phyloP scores from a whole-genome alignment of 2,888 invertebrate genomes.

The Drosophila dives region DNA sequence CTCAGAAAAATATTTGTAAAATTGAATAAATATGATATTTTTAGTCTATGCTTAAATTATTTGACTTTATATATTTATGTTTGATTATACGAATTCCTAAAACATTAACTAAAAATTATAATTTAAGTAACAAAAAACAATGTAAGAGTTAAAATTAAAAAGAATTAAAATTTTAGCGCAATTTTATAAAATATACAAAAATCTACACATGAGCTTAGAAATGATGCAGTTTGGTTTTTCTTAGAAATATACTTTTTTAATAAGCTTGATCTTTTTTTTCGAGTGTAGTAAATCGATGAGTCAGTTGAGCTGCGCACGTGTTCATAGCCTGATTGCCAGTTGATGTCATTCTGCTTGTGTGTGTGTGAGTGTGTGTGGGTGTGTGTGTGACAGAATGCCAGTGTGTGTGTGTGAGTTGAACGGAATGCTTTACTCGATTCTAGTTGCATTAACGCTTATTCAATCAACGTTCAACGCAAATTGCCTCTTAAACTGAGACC shows the following conservation, averaged over 20 bases:
- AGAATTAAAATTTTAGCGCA: no score
- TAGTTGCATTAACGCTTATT: slow-evolving; percentile 65
- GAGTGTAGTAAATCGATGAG: slow-evolving; percentile 44
- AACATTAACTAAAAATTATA: not conserved
- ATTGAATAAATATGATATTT: no score
- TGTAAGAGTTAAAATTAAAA: no score
- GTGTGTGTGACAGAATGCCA: not conserved
- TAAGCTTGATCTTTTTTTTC: not conserved
- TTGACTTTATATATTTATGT: not conserved
- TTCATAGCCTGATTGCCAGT: slow-evolving; percentile 57
- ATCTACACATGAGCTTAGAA: not conserved
- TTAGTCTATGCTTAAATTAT: not conserved
- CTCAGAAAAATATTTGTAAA: no score
- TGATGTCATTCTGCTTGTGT: slow-evolving; percentile 60
- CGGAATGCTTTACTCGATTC: slow-evolving; percentile 33
- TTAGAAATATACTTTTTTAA: not conserved
- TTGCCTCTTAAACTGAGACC: slow-evolving; percentile 63
- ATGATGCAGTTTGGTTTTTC: not conserved
- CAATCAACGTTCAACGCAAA: slow-evolving; percentile 67
- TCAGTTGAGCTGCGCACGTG: slow-evolving; percentile 53
- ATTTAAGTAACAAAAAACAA: not conserved
- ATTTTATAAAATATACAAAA: not conserved
- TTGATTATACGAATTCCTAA: not conserved
- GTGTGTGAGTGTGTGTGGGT: slow-evolving; percentile 11
- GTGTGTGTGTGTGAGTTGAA: slow-evolving; percentile 14